Base-by-base conservation (phyloP, 2,888 invertebrate genomes). In the Patella ulyssiponensis region DNA sequence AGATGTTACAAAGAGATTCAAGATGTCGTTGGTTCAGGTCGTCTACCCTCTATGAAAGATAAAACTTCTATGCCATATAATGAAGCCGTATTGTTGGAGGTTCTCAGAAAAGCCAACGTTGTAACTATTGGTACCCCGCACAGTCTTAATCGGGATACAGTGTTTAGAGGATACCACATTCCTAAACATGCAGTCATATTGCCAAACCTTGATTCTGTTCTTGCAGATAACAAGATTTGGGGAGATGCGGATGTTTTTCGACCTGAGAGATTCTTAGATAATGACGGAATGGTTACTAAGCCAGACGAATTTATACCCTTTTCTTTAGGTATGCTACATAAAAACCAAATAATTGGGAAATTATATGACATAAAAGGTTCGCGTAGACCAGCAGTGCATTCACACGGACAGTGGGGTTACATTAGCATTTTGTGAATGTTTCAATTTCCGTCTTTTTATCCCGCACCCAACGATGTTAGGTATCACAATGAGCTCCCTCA, bases 11-110 rank as follows among this genome's bases (percentile, higher is more conserved):
- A 73, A 52, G 85, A 87, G 53, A 81, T 88, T 27, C 77, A 82
- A 53, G 81, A 84, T 9, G 89, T 92, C 71, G 90, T 93, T 75
- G 91, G 91, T 71, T 70, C 69, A 2, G 76, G 80, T n/a, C 77
- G 82, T 4, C 75, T 80, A 3, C 86, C 87, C 1, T 76, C 79
- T 12, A 73, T 84, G 33, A 73, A 69, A 11, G 85, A 88, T 76
- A 82, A 80, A 69, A 44, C 78, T 3, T 44, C 80, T 14, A 69
- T 87, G 58, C 82, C 83, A 1, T 86, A 86, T 75, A 79, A 86
- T 52, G 87, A 89, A 69, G 89, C 90, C 12, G 84, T 84, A 14
- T 80, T 90, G 56, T 76, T 85, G 73, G 90, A 90, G 79, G 80
- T 83, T 0, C 82, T 84, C 69, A 74, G 90, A 44, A 74, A 82